Conservation (phyloP, 2,113 vertebrate species). For the Podiceps cristatus region DNA sequence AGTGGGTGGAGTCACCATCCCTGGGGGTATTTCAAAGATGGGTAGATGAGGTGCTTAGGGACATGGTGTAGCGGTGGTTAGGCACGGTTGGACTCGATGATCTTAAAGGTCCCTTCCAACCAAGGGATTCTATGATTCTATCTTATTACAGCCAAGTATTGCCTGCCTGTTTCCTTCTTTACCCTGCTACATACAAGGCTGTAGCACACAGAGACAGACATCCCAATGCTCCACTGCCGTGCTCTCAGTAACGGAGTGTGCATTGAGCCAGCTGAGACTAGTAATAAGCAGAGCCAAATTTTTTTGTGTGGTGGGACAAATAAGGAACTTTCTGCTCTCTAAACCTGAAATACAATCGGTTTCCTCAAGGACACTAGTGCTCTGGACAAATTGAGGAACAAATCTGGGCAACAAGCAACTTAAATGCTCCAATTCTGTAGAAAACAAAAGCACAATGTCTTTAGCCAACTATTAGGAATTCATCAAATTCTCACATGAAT, state of each 20-base stretch:
- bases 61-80: too few species aligned
- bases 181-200: accelerated
- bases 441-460: not conserved
- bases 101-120: too few species aligned
- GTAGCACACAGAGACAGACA: not conserved
- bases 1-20: too few species aligned
- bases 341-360: not conserved
- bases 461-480: not conserved
- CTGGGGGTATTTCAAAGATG: too few species aligned
- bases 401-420: not conserved
- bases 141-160: not conserved
- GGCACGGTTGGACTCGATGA: too few species aligned
- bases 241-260: not conserved
- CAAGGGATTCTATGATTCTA: too few species aligned
- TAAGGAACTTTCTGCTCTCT: not conserved
- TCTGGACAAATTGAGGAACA: not conserved
- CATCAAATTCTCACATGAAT: not conserved
- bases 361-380: not conserved
- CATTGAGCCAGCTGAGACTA: not conserved
- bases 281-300: not conserved
- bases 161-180: not conserved
- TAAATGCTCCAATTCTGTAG: not conserved
- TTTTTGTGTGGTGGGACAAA: not conserved
- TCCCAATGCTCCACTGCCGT: not conserved
- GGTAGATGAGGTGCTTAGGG: too few species aligned